Evolutionary conservation across 1,140 invertebrate genomes (phyloP).

Genomic region (Capitella teleta): DNA sequence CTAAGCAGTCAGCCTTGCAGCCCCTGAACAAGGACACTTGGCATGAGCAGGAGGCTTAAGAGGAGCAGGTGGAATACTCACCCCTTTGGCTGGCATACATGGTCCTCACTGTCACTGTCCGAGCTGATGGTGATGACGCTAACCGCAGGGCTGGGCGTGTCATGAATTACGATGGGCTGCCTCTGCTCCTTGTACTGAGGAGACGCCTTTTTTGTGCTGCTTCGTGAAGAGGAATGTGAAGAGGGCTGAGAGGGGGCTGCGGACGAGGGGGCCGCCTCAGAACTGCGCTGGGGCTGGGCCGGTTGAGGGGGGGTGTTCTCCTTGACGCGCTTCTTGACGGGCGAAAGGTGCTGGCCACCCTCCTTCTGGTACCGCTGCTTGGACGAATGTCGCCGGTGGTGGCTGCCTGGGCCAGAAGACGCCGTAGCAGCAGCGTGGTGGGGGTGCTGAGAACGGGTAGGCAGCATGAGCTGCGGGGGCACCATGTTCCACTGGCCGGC

Average conservation of each 20-base stretch:
- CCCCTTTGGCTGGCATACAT: background rate
- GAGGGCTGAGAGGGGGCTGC: background rate
- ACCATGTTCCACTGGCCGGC: slow-evolving; percentile 9
- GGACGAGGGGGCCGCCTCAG: slow-evolving; percentile 4
- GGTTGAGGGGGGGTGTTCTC: slow-evolving; percentile 73
- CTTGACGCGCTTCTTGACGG: slow-evolving; percentile 95
- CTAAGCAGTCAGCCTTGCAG: background rate
- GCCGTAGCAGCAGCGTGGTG: too few relatives aligned
- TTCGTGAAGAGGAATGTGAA: background rate
- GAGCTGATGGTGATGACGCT: slow-evolving; percentile 94
- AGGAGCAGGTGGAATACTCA: too few relatives aligned
- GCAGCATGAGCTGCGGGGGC: slow-evolving; percentile 5
- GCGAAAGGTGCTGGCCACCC: slow-evolving; percentile 67
- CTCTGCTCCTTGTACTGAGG: slow-evolving; percentile 29
- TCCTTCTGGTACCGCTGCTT: slow-evolving; percentile 1
- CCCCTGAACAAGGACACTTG: background rate
- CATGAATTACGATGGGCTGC: slow-evolving; percentile 75
- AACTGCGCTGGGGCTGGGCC: slow-evolving; percentile 21
- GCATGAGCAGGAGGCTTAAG: background rate
- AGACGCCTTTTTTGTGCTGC: background rate
- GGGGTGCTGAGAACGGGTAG: too few relatives aligned
- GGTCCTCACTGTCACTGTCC: slow-evolving; percentile 70
- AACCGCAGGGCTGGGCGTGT: slow-evolving; percentile 73
- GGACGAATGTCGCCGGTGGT: too few relatives aligned
- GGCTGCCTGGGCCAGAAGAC: too few relatives aligned